phyloP scores from a whole-genome alignment of 92 coral and sea anemone genomes.

The Phenganax marumi region DNA sequence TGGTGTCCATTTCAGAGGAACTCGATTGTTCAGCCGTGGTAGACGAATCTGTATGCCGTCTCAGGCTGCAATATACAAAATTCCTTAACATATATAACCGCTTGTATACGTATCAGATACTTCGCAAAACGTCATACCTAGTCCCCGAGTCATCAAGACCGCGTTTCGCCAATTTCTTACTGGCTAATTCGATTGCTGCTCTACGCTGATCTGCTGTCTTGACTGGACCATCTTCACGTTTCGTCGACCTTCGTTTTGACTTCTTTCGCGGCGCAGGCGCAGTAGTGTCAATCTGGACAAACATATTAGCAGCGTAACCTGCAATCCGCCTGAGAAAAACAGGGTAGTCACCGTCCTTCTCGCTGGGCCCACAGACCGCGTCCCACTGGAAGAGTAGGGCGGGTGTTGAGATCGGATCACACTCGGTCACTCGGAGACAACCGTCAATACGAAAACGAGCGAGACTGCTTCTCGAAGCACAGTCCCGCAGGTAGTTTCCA shows the following conservation, averaged over 20 bases:
- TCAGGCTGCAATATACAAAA: neutral
- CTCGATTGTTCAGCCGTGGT: slow-evolving; percentile 68
- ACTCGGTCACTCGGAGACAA: slow-evolving; percentile 73
- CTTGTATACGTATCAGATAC: neutral
- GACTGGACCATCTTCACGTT: slow-evolving; percentile 26
- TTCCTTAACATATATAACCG: neutral
- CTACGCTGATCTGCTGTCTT: slow-evolving; percentile 23
- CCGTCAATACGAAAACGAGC: slow-evolving; percentile 79
- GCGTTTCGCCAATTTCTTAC: slow-evolving; percentile 4
- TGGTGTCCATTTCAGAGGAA: slow-evolving; percentile 90
- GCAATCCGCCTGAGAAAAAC: slow-evolving; percentile 72
- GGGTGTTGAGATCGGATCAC: slow-evolving; percentile 78
- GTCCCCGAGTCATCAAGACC: slow-evolving; percentile 27
- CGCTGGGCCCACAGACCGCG: slow-evolving; percentile 72
- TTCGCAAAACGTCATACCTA: neutral
- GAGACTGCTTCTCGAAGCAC: slow-evolving; percentile 49
- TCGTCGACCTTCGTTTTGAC: slow-evolving; percentile 36
- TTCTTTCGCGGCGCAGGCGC: slow-evolving; percentile 78
- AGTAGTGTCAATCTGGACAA: slow-evolving; percentile 93
- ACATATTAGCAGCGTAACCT: slow-evolving; percentile 78
- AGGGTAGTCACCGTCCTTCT: slow-evolving; percentile 82
- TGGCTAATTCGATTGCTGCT: slow-evolving; percentile 28
- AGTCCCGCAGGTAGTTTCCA: slow-evolving; percentile 48
- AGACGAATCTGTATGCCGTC: slow-evolving; percentile 35
- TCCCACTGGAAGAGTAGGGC: slow-evolving; percentile 93